A percentile compares a stretch with the other conserved stretches of the same genome.
phyloP scores from a whole-genome alignment of 2,888 invertebrate species.

The Poecilobothrus nobilitatus region DNA sequence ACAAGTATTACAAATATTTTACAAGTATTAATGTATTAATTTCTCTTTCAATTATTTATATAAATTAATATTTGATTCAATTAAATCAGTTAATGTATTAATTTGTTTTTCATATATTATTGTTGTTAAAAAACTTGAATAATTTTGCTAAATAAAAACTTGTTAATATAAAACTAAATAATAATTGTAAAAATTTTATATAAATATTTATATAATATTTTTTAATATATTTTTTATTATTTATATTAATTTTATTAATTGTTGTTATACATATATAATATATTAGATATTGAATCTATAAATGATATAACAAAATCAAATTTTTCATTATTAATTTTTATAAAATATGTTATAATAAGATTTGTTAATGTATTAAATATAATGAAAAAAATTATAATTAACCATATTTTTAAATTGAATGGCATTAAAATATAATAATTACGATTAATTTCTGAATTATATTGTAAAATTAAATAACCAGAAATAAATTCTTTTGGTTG shows the following conservation, averaged over 20 bases:
- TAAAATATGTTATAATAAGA: not conserved
- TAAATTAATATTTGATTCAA: not conserved
- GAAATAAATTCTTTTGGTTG: not conserved
- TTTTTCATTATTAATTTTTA: not conserved
- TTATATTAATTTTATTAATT: not conserved
- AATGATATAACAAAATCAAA: not conserved
- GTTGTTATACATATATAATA: not conserved
- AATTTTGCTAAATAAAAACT: not conserved
- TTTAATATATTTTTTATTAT: not conserved
- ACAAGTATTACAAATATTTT: no score
- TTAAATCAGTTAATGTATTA: not conserved
- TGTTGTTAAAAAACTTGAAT: conserved; percentile 4
- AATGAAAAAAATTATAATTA: not conserved
- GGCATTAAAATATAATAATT: not conserved
- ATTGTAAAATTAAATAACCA: not conserved
- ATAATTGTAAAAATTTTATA: not conserved
- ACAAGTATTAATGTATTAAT: not conserved
- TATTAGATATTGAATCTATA: not conserved
- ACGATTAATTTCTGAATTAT: not conserved
- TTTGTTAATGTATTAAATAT: not conserved
- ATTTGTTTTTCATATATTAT: not conserved
- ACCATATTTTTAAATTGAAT: not conserved
- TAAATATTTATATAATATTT: not conserved
- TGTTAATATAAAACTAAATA: not conserved
- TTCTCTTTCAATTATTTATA: not conserved